Evolutionary conservation across 1,140 invertebrate genomes (phyloP).

Genomic region (Thaumetopoea pityocampa): DNA sequence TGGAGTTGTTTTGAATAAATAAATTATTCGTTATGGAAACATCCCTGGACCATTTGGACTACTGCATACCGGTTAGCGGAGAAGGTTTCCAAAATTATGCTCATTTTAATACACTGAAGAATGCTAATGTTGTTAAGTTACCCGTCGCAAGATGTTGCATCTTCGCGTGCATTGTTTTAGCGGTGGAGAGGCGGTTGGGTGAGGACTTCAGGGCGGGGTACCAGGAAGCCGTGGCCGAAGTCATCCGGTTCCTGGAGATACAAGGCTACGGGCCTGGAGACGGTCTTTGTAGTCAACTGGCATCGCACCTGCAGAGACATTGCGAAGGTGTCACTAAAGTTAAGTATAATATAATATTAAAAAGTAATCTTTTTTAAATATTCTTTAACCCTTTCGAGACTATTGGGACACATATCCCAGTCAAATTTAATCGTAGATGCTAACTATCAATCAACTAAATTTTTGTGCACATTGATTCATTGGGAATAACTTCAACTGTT

Average conservation of each 20-base stretch:
- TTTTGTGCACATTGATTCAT: no score
- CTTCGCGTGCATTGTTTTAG: conserved; percentile 55
- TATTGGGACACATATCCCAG: no score
- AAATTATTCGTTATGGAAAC: no score
- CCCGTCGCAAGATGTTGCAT: conserved; percentile 43
- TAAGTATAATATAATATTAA: no score
- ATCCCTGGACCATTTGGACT: no score
- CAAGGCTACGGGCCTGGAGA: conserved; percentile 88
- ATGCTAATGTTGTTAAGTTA: conserved; percentile 50
- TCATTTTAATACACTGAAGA: conserved; percentile 32
- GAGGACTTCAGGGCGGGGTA: conserved; percentile 86
- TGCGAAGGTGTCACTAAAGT: conserved; percentile 81
- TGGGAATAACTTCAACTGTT: no score
- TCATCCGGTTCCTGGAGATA: conserved; percentile 91
- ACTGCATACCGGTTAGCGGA: no score
- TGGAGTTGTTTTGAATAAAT: no score
- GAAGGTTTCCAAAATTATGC: conserved; percentile 1
- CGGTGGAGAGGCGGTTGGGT: conserved; percentile 56
- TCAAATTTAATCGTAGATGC: no score
- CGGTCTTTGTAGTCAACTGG: conserved; percentile 86
- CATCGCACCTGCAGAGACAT: conserved; percentile 90
- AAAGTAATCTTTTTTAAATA: no score
- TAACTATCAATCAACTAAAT: no score
- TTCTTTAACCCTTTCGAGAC: no score
- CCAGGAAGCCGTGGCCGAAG: conserved; percentile 93